phyloP scores from a whole-genome alignment of 2,113 vertebrate species.

The Phalacrocorax brasilianus region DNA sequence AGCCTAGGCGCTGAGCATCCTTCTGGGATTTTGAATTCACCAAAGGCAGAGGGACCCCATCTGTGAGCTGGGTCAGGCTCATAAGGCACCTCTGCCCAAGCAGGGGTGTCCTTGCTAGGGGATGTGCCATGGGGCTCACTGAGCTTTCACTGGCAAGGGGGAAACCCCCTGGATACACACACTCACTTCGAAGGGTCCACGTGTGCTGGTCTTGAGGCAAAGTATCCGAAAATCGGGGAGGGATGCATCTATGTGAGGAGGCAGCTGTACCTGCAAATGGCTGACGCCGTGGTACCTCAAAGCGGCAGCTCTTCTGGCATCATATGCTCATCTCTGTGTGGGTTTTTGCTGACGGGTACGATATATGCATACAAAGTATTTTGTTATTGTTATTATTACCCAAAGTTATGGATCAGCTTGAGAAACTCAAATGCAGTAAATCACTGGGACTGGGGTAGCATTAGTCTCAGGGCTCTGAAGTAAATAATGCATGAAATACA shows the following conservation, averaged over 20 bases:
- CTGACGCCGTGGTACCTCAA: accelerated
- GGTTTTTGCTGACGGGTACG: constrained; percentile 42
- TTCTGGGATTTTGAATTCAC: background rate
- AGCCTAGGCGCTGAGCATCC: background rate
- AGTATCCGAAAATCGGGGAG: background rate
- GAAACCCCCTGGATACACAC: background rate
- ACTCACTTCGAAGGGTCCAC: accelerated
- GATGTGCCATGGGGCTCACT: background rate
- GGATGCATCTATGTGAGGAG: accelerated
- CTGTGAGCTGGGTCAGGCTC: background rate
- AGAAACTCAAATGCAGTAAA: constrained; percentile 67
- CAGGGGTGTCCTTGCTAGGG: background rate
- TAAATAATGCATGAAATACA: constrained; percentile 66
- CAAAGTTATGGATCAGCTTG: constrained; percentile 67
- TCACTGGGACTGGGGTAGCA: constrained; percentile 50
- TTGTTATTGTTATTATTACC: constrained; percentile 64
- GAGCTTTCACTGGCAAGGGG: background rate
- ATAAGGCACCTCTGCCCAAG: background rate
- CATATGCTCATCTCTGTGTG: background rate
- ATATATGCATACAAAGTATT: constrained; percentile 56
- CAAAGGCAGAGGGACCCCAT: background rate
- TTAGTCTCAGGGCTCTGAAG: constrained; percentile 60
- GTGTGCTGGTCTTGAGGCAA: background rate
- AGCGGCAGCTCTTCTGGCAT: background rate
- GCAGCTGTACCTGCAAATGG: background rate